phyloP scores from a whole-genome alignment of 2,113 vertebrate genomes.

The Saccopteryx bilineata region DNA sequence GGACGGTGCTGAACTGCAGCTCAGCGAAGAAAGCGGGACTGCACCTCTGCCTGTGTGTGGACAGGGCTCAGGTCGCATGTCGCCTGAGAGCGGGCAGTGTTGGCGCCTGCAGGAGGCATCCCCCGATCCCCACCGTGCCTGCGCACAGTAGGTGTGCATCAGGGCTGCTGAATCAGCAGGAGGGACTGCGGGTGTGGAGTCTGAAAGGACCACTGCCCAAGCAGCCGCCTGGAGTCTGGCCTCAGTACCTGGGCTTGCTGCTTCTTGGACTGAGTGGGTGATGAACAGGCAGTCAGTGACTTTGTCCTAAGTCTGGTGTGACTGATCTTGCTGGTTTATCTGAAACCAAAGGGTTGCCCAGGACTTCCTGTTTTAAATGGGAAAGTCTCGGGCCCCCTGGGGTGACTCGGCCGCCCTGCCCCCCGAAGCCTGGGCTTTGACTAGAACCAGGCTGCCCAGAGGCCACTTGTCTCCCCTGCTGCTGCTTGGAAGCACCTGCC shows the following conservation, averaged over 20 bases:
- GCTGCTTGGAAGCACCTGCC: background rate
- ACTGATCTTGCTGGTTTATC: background rate
- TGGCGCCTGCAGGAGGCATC: accelerated
- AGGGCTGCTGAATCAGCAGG: too few relatives aligned
- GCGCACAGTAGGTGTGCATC: background rate
- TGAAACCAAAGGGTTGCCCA: background rate
- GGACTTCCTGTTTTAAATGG: background rate
- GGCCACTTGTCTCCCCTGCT: background rate
- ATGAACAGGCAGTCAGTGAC: background rate
- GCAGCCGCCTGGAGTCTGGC: background rate
- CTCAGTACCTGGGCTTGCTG: background rate
- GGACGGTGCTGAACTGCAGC: background rate
- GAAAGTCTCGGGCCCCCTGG: background rate
- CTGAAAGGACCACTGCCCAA: accelerated
- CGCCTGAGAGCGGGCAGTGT: accelerated
- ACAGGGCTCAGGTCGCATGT: background rate
- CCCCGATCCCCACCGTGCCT: background rate
- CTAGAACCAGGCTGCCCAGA: background rate
- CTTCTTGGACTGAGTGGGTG: background rate
- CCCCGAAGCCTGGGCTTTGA: background rate
- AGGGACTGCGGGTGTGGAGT: background rate
- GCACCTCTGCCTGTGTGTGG: accelerated
- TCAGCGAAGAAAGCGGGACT: background rate
- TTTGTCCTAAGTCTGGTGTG: background rate
- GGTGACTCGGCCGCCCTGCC: accelerated